These are phyloP conservation scores for Eonycteris spelaea DNA, from an alignment of 2,113 vertebrate species.

Conservation along the genomic window DNA sequence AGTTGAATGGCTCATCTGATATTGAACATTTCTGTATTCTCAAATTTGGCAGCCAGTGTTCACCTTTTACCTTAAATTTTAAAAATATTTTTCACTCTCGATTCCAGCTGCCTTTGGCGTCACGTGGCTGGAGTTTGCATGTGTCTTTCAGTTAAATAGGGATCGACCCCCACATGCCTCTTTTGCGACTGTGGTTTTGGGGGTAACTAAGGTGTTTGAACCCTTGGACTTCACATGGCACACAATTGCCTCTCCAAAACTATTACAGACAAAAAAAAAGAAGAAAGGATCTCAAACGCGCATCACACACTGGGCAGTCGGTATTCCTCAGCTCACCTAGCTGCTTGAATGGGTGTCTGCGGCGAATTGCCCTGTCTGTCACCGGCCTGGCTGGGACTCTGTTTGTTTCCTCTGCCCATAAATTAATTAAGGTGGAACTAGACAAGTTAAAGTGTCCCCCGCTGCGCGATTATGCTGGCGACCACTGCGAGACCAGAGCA, in stretches of 20 bases:
- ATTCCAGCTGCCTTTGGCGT: not conserved
- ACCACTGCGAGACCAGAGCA: not conserved
- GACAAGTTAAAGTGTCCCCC: constrained; percentile 10
- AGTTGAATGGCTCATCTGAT: rapidly evolving
- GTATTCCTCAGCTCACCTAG: not conserved
- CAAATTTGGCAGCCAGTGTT: not conserved
- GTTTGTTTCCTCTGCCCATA: constrained; percentile 15
- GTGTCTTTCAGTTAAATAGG: not conserved
- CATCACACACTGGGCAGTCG: not conserved
- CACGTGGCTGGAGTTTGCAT: rapidly evolving
- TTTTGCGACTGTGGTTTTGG: not conserved
- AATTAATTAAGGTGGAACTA: constrained; percentile 37
- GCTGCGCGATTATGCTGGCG: not conserved
- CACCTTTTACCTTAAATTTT: not conserved
- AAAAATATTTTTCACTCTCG: not conserved
- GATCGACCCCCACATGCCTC: rapidly evolving
- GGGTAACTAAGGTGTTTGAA: not conserved
- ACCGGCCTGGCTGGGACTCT: not conserved
- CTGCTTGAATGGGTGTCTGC: constrained; percentile 12
- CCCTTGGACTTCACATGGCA: not conserved
- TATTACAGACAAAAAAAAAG: rapidly evolving
- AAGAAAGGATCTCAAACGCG: not conserved
- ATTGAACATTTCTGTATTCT: not conserved
- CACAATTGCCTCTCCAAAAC: not conserved
- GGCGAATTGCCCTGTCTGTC: not conserved